These are phyloP conservation scores for Coptodon bakossiorum DNA, from an alignment of 2,113 vertebrate genomes.

Conservation along the genomic window DNA sequence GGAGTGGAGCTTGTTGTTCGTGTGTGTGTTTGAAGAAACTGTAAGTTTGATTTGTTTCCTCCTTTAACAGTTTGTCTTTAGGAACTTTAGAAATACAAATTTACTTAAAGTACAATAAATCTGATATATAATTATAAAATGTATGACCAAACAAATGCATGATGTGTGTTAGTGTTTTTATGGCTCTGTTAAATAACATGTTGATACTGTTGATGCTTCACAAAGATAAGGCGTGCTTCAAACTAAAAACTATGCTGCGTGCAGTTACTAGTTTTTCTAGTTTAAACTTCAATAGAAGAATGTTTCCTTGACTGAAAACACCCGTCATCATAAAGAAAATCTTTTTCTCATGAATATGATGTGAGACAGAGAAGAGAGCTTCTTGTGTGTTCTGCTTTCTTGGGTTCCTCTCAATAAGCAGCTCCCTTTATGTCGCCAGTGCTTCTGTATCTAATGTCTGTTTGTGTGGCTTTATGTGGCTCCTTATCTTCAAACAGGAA, in stretches of 20 bases:
- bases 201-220: background rate
- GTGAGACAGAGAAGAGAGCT: background rate
- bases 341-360: background rate
- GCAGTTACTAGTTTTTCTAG: background rate
- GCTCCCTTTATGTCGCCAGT: background rate
- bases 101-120: background rate
- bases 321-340: background rate
- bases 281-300: background rate
- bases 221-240: background rate
- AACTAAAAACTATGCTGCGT: accelerated
- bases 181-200: background rate
- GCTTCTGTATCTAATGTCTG: background rate
- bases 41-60: background rate
- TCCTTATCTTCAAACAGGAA: background rate
- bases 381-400: background rate
- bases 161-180: background rate
- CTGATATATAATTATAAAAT: background rate
- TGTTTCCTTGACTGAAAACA: background rate
- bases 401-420: background rate
- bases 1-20: background rate
- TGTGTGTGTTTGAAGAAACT: background rate
- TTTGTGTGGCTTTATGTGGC: background rate
- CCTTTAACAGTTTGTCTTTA: background rate
- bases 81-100: background rate
- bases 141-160: background rate